Evolutionary conservation across 1,140 invertebrate genomes (phyloP), one percentile per base, ranked within the genome.

Genomic region (Mactra quadrangularis): DNA sequence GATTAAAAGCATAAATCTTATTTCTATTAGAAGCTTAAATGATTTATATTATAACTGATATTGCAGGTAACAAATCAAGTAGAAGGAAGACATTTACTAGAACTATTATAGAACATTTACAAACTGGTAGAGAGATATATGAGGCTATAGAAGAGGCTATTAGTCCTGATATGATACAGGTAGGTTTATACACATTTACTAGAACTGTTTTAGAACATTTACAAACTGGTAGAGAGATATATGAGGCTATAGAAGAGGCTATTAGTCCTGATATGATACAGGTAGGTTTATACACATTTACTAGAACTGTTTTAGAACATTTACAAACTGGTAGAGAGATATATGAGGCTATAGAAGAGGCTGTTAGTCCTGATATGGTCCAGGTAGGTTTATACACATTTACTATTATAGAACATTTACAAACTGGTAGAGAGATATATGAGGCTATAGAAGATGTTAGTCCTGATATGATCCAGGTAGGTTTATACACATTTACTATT

Each of bases 311-410:
- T 6, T 66, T 92, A 25, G 82, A 85, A 27, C n/a, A 60, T 4
- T 70, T 92, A 38, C 82, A 84, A 22, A 84, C 75, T 62, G 91
- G 91, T 2, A 75, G 87, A 27, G 91, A 92, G 17, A 82, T 92
- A n/a, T 87, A 85, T 75, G 89, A 89, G 22, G 91, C 89, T 62
- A 70, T 89, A 31, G 82, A 86, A 29, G 74, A 52, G 7, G 57
- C 88, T n/a, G 62, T 78, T 4, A 82, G 90, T 45, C 87, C 88
- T 52, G 87, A 90, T 55, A 88, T 84, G 53, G 19, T 92, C 29
- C 85, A 92, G 85, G 90, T 91, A 75, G 7, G 22, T 3, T n/a
- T n/a, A n/a, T n/a, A n/a, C n/a, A n/a, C n/a, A n/a, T n/a, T n/a
- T 31, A 64, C 52, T 47, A 86, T 90, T 3, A 72, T 92, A 27